Evolutionary conservation across 2,797 vertebrate species (phyloP).

Genomic region (Bucorvus abyssinicus): DNA sequence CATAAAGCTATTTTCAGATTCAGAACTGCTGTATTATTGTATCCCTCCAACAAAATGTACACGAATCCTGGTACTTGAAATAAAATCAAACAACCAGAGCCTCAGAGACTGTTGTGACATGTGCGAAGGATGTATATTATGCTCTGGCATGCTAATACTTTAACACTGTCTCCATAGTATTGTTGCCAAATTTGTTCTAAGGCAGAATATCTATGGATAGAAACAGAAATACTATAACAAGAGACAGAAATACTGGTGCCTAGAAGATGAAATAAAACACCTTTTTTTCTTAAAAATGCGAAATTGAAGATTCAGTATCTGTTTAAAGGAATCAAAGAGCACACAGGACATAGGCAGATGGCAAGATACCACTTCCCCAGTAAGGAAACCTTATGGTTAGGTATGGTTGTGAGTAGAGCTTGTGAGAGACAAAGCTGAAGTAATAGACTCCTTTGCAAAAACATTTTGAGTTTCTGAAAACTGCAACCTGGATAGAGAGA

Average conservation of each 20-base stretch:
- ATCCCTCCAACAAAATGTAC: background rate
- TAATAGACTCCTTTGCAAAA: background rate
- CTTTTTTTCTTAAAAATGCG: background rate
- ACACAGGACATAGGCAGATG: background rate
- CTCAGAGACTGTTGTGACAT: background rate
- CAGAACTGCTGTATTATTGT: background rate
- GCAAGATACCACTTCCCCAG: background rate
- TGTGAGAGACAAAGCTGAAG: background rate
- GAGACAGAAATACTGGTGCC: background rate
- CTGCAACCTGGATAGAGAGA: background rate
- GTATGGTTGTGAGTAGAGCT: background rate
- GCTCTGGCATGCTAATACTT: background rate
- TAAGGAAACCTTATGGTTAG: background rate
- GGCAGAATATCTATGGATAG: background rate
- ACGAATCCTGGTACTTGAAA: background rate
- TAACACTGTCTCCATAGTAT: background rate
- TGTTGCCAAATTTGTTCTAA: background rate
- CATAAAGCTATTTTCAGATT: background rate
- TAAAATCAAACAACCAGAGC: background rate
- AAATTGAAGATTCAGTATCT: background rate
- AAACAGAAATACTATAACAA: background rate
- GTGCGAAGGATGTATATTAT: background rate
- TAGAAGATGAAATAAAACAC: background rate
- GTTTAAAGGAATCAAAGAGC: background rate
- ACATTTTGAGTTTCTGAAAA: background rate